A percentile compares a stretch with the other conserved stretches of the same genome.
These are phyloP conservation scores for Caenorhabditis sp. DNA, from an alignment of 2,888 invertebrate genomes.

Conservation along the genomic window DNA sequence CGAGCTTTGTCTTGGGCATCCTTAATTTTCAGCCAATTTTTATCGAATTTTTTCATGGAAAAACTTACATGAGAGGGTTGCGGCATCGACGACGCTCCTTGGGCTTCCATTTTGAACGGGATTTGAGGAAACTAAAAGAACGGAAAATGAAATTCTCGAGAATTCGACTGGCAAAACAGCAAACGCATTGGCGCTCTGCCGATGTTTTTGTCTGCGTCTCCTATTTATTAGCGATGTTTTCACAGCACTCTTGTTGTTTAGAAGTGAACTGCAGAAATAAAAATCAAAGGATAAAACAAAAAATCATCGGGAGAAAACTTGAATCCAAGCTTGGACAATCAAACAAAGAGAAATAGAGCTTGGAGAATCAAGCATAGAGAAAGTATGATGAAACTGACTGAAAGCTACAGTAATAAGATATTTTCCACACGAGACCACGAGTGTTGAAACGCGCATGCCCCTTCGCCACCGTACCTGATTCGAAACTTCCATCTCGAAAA, in stretches of 20 bases:
- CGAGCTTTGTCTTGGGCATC: conserved; percentile 66
- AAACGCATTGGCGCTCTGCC: conserved; percentile 16
- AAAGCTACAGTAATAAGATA: not conserved
- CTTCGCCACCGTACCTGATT: conserved; percentile 38
- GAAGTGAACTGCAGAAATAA: not conserved
- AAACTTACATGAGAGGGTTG: conserved; percentile 30
- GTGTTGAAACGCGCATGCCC: not conserved
- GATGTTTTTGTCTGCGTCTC: conserved; percentile 32
- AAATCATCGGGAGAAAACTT: not conserved
- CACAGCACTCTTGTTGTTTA: not conserved
- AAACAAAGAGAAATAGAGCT: conserved; percentile 4
- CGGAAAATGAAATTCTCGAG: conserved; percentile 37
- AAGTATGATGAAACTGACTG: not conserved
- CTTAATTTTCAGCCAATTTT: conserved; percentile 2
- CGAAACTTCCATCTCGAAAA: conserved; percentile 18
- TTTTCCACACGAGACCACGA: conserved; percentile 4
- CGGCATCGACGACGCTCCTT: conserved; percentile 30
- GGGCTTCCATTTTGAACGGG: conserved; percentile 35
- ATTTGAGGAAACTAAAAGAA: conserved; percentile 27
- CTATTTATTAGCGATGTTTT: not conserved
- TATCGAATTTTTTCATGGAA: not conserved
- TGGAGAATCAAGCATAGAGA: not conserved
- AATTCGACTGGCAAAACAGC: conserved; percentile 2
- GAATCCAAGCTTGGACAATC: too few relatives aligned
- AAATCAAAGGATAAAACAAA: not conserved